phyloP scores from a whole-genome alignment of 2,113 vertebrate genomes.

The Polyodon spathula region DNA sequence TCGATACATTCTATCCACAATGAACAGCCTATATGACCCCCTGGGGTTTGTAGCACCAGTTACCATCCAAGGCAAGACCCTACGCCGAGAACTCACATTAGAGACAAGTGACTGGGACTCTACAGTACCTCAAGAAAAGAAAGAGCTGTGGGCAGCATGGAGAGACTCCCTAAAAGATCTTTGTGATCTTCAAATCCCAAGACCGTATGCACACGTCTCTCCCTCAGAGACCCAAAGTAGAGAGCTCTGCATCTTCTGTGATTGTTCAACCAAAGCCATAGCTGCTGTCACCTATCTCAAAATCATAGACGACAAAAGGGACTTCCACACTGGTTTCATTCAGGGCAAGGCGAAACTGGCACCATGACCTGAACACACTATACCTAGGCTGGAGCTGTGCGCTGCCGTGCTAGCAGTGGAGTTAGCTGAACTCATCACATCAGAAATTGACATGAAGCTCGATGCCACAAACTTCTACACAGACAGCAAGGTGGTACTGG shows the following conservation, averaged over 20 bases:
- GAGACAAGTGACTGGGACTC: conserved; percentile 19
- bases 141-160: conserved; percentile 2
- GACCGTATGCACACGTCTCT: background rate
- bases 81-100: conserved; percentile 9
- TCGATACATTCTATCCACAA: conserved; percentile 4
- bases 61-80: conserved; percentile 9
- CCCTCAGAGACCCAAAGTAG: background rate
- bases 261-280: conserved; percentile 15
- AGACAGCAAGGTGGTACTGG: conserved; percentile 16
- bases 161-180: conserved; percentile 5
- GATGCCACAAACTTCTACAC: conserved; percentile 6
- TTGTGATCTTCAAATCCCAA: accelerated
- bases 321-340: conserved; percentile 16
- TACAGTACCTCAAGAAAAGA: background rate
- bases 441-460: background rate
- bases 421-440: conserved; percentile 8
- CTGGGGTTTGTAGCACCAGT: conserved; percentile 6
- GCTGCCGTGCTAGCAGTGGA: conserved; percentile 19
- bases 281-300: conserved; percentile 22
- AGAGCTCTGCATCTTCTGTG: conserved; percentile 21
- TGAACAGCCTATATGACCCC: conserved; percentile 22
- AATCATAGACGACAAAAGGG: conserved; percentile 13
- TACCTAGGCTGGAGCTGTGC: conserved; percentile 20
- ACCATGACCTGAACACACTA: conserved; percentile 15
- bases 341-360: conserved; percentile 15